Evolutionary conservation across 2,797 vertebrate species (phyloP).

Genomic region (Myiotriccus ornatus): DNA sequence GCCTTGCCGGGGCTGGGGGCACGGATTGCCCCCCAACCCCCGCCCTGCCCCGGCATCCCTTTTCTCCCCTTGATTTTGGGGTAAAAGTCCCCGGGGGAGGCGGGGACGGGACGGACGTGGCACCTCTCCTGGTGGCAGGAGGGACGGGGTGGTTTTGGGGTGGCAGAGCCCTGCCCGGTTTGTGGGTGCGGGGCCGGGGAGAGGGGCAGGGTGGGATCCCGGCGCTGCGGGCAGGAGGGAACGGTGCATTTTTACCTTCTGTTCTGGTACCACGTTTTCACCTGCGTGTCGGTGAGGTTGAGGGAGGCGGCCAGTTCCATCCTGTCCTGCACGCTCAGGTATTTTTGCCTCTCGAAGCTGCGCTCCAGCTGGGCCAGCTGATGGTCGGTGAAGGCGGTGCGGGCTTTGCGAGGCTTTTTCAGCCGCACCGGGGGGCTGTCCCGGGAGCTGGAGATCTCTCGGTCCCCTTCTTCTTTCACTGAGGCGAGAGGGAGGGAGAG

Average conservation of each 20-base stretch:
- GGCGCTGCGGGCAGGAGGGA: not conserved
- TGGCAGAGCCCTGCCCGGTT: not conserved
- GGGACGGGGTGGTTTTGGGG: not conserved
- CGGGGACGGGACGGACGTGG: accelerated
- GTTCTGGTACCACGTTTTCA: constrained; percentile 99
- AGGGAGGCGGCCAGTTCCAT: constrained; percentile 98
- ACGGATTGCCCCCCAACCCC: not conserved
- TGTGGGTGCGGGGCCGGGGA: not conserved
- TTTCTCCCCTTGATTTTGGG: not conserved
- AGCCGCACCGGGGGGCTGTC: constrained; percentile 94
- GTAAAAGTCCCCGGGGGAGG: not conserved
- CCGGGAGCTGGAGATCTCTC: constrained; percentile 96
- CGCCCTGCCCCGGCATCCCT: not conserved
- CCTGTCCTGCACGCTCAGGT: constrained; percentile 96
- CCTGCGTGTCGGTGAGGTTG: constrained; percentile 98
- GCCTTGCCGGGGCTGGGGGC: not conserved
- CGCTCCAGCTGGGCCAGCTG: constrained; percentile 97
- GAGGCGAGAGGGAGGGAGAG: constrained; percentile 3
- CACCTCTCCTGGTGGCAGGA: not conserved
- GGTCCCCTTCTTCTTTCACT: constrained; percentile 96
- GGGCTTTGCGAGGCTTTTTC: constrained; percentile 96
- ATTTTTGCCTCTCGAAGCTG: constrained; percentile 97
- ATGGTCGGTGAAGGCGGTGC: constrained; percentile 97
- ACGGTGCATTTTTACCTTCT: constrained; percentile 82
- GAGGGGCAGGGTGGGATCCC: not conserved